Evolutionary conservation across 2,113 vertebrate genomes (phyloP).

Genomic region (Phalacrocorax carbo): DNA sequence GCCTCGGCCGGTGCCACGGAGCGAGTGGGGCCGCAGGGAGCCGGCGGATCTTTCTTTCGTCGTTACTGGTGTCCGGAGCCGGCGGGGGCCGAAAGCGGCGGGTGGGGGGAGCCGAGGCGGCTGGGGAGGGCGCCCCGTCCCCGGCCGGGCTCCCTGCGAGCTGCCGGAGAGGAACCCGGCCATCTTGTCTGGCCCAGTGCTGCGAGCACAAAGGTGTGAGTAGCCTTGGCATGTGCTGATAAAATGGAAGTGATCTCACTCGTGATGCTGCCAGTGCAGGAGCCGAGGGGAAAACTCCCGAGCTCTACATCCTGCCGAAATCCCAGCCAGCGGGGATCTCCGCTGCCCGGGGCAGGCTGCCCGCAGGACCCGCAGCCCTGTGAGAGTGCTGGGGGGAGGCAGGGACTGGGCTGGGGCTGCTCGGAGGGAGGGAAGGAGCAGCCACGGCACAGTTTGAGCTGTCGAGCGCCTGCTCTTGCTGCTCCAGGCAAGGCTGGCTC

Average conservation of each 20-base stretch:
- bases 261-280: neutral
- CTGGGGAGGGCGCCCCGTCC: neutral
- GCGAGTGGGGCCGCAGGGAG: neutral
- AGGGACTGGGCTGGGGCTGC: neutral
- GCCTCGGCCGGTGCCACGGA: neutral
- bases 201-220: neutral
- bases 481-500: neutral
- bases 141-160: neutral
- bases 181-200: neutral
- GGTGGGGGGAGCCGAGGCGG: neutral
- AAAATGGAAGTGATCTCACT: neutral
- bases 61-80: neutral
- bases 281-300: neutral
- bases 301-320: neutral
- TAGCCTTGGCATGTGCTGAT: neutral
- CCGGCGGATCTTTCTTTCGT: neutral
- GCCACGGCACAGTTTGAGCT: neutral
- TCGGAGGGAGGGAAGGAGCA: neutral
- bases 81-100: neutral
- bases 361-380: no score
- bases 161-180: neutral
- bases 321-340: no score
- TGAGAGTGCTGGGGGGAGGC: neutral
- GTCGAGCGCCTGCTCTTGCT: rapidly evolving
- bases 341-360: neutral